Evolutionary conservation across 2,113 vertebrate species (phyloP), one percentile per base, ranked within the genome.

Genomic region (Toxostoma redivivum): DNA sequence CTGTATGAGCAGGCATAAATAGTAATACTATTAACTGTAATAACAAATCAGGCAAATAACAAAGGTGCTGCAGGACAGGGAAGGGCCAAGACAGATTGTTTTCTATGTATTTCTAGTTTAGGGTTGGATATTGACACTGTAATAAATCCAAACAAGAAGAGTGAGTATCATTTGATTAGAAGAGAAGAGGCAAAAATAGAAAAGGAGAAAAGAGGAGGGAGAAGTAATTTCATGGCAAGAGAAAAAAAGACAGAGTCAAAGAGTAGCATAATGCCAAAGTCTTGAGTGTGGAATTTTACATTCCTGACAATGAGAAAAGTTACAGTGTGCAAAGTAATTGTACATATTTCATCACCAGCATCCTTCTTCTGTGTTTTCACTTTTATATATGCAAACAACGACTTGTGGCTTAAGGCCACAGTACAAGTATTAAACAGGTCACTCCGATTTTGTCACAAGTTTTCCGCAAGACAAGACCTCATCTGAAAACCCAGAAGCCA

Each of bases 21-120:
- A 96, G 89, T 61, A 96, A 77, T 58, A 86, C 31, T 82, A 84
- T 94, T 95, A 96, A 93, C 86, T 95, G 66, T 94, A 97, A 95
- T 72, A 98, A 96, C 51, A 93, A 85, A 77, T 72, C 76, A 94
- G 35, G 27, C 17, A 81, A 84, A 91, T 86, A 88, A 85, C 90
- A 64, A 94, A 96, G 86, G 53, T 27, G 86, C 35, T 92, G 7
- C 67, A 74, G 53, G 45, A 33, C 24, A 79, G n/a, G 17, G 56
- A 88, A 88, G 8, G 74, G 47, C 42, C 50, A 62, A 80, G 37
- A 93, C 17, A 82, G 91, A 94, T 80, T 71, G 40, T 86, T 69
- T 96, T 62, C 48, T 42, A 24, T 0, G 1, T 64, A 51, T 83
- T 94, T 90, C 33, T 53, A 54, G 48, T 77, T 93, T 47, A 85